phyloP scores from a whole-genome alignment of 2,797 vertebrate species.

The Naso thynnoides region DNA sequence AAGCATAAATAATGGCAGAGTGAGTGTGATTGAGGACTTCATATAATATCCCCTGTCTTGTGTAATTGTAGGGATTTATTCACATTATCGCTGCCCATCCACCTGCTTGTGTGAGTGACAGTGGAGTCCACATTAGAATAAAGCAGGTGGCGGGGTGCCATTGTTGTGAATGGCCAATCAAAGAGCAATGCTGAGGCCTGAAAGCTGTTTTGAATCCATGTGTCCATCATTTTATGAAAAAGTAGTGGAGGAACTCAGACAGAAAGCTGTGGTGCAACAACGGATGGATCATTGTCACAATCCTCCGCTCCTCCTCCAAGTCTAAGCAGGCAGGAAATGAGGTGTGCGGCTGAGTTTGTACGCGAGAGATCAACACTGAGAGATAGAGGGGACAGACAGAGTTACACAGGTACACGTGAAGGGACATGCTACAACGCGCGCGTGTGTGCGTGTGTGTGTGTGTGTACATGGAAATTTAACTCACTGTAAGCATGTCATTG shows the following conservation, averaged over 20 bases:
- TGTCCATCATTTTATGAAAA: constrained; percentile 69
- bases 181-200: constrained; percentile 47
- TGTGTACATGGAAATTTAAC: constrained; percentile 40
- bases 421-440: not conserved
- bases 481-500: constrained; percentile 86
- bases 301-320: constrained; percentile 18
- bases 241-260: constrained; percentile 34
- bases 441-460: constrained; percentile 5
- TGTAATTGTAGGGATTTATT: constrained; percentile 51
- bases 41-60: constrained; percentile 34
- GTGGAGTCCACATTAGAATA: constrained; percentile 54
- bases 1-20: constrained; percentile 34
- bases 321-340: constrained; percentile 35
- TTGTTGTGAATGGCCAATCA: constrained; percentile 58
- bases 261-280: constrained; percentile 46
- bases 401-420: not conserved
- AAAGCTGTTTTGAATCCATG: constrained; percentile 50
- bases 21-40: constrained; percentile 36
- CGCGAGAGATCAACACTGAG: constrained; percentile 40
- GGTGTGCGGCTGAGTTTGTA: constrained; percentile 36
- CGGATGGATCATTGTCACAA: constrained; percentile 61
- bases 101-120: constrained; percentile 64
- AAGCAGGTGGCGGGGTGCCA: constrained; percentile 47
- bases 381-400: not conserved
- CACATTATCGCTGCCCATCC: constrained; percentile 47